Conservation (phyloP, 2,888 invertebrate genomes). For the Tenthredo scrophulariae region DNA sequence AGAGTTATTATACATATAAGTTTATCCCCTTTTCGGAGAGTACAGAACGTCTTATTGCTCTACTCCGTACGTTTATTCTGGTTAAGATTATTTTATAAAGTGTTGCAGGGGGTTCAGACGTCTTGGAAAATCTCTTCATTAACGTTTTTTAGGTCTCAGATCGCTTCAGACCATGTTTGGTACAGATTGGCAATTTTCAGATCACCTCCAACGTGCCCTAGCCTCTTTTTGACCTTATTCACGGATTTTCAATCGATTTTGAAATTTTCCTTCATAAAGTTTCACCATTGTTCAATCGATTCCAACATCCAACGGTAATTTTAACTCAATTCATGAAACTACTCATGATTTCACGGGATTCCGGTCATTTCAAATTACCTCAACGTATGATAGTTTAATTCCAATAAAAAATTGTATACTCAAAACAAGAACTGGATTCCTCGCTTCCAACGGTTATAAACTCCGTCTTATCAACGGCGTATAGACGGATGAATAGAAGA, state of each 20-base stretch:
- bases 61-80: background rate
- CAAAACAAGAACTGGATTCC: background rate
- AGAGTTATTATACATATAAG: background rate
- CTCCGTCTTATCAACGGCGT: background rate
- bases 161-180: background rate
- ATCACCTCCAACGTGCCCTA: background rate
- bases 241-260: too few relatives aligned
- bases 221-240: background rate
- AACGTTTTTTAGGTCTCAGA: background rate
- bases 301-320: too few relatives aligned
- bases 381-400: background rate
- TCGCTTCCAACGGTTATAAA: background rate
- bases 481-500: background rate
- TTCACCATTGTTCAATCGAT: too few relatives aligned
- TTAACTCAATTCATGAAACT: too few relatives aligned
- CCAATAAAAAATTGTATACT: background rate
- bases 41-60: background rate
- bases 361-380: background rate
- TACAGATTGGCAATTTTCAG: background rate
- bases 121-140: background rate
- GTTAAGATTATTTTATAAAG: background rate
- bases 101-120: background rate
- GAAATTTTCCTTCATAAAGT: too few relatives aligned
- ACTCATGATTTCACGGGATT: too few relatives aligned
- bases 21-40: background rate